These are phyloP conservation scores for Caenorhabditis virilis DNA, from an alignment of 2,888 invertebrate species.

Conservation along the genomic window DNA sequence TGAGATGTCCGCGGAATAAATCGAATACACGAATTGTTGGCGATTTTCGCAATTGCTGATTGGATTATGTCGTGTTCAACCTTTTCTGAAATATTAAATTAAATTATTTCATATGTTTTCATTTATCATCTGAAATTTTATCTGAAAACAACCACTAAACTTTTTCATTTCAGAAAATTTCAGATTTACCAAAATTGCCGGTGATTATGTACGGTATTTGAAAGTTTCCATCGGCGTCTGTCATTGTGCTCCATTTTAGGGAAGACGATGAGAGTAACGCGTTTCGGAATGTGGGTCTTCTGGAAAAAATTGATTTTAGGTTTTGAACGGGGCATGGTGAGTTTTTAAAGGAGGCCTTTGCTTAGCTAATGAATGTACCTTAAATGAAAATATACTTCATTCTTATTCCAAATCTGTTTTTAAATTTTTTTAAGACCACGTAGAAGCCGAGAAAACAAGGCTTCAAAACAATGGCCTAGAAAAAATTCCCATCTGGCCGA, in stretches of 20 bases:
- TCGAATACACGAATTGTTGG: slow-evolving; percentile 59
- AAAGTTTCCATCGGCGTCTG: slow-evolving; percentile 46
- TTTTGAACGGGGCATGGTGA: too few relatives aligned
- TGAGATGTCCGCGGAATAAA: slow-evolving; percentile 47
- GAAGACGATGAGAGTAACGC: slow-evolving; percentile 44
- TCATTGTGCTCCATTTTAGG: slow-evolving; percentile 48
- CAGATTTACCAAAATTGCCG: slow-evolving; percentile 53
- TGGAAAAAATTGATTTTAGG: slow-evolving; percentile 13
- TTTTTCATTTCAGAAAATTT: slow-evolving; percentile 1
- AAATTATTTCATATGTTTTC: neutral
- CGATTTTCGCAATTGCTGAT: slow-evolving; percentile 55
- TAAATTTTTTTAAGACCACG: too few relatives aligned
- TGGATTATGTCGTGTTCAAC: slow-evolving; percentile 48
- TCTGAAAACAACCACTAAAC: neutral
- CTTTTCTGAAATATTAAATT: slow-evolving; percentile 2
- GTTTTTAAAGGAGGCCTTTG: too few relatives aligned
- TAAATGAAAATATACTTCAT: too few relatives aligned
- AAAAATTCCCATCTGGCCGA: too few relatives aligned
- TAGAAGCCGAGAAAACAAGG: too few relatives aligned
- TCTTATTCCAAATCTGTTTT: too few relatives aligned
- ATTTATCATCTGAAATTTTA: neutral
- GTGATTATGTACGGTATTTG: slow-evolving; percentile 57
- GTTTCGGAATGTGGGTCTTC: slow-evolving; percentile 21
- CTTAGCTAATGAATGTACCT: too few relatives aligned
- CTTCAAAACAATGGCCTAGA: too few relatives aligned